Base-by-base conservation (phyloP, 2,797 vertebrate species). In the Pygocentrus nattereri region DNA sequence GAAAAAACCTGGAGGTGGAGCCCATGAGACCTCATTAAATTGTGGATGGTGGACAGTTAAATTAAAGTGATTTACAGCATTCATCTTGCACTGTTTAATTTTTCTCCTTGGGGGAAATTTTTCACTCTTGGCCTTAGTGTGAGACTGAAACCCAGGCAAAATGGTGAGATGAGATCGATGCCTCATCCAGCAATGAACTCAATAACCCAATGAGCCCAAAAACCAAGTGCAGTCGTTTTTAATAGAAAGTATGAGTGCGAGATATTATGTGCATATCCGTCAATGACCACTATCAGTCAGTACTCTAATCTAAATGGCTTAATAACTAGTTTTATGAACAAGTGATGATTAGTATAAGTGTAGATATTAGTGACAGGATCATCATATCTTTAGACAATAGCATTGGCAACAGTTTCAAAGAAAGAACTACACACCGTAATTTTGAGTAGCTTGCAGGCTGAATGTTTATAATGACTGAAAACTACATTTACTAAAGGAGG, bases 1-100 rank as follows among this genome's bases (percentile, higher is more conserved):
- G 78, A 76, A 81, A 82, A 86, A 78, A 31, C 44, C 21, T 68
- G 64, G 69, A 81, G 76, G 64, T 47, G 19, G 74, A 64, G 84
- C 85, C 81, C 85, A 64, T 72, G 68, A 86, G 85, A 79, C 81
- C 83, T 86, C 81, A 85, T 86, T 79, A 85, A 86, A 78, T 75
- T 72, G 83, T 80, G 76, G 77, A 84, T 81, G 61, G 71, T 81
- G 78, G 83, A 86, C 81, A 76, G 79, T 86, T 83, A 88, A 82
- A 86, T 82, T 77, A 81, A 59, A 75, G 30, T 82, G 83, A 88
- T 86, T 84, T 85, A 88, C 76, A 65, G 49, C 69, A 56, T 70
- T 86, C 79, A 80, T 83, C 79, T 80, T 64, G 65, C 49, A 30
- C 67, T 76, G 69, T 77, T 86, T 83, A 70, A 75, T 88, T 79